phyloP scores from a whole-genome alignment of 2,797 vertebrate genomes.

The Selene dorsalis region DNA sequence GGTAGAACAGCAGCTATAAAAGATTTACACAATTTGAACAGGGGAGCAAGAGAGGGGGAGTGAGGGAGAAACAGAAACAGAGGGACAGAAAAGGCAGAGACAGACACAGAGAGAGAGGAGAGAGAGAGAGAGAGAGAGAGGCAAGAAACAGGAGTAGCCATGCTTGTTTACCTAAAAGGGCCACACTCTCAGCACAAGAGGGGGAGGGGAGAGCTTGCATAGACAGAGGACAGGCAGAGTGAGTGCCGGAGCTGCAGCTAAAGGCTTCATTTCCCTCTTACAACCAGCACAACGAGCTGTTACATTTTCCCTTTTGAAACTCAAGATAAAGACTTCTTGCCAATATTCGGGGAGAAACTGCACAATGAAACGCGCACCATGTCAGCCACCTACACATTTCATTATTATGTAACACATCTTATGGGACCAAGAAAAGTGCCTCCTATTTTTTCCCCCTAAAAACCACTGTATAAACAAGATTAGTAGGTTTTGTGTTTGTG shows the following conservation, averaged over 20 bases:
- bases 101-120: constrained; percentile 54
- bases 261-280: constrained; percentile 41
- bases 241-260: constrained; percentile 58
- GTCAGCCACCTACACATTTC: constrained; percentile 29
- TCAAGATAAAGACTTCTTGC: constrained; percentile 15
- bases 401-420: constrained; percentile 33
- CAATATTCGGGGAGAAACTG: constrained; percentile 26
- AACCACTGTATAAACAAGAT: constrained; percentile 21
- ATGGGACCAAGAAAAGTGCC: constrained; percentile 4
- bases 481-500: neutral
- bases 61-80: constrained; percentile 50
- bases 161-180: constrained; percentile 85
- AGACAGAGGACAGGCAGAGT: constrained; percentile 69
- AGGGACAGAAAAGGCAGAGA: constrained; percentile 48
- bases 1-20: constrained; percentile 74
- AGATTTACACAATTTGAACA: constrained; percentile 75
- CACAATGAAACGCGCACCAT: constrained; percentile 3
- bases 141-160: constrained; percentile 78
- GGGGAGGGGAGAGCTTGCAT: constrained; percentile 71
- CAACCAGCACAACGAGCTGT: constrained; percentile 14
- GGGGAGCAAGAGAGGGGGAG: constrained; percentile 55
- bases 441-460: neutral
- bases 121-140: constrained; percentile 55
- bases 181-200: constrained; percentile 73
- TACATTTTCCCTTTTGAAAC: constrained; percentile 32